These are phyloP conservation scores for Phaonia tiefii DNA, from an alignment of 2,888 invertebrate species.

Conservation along the genomic window DNA sequence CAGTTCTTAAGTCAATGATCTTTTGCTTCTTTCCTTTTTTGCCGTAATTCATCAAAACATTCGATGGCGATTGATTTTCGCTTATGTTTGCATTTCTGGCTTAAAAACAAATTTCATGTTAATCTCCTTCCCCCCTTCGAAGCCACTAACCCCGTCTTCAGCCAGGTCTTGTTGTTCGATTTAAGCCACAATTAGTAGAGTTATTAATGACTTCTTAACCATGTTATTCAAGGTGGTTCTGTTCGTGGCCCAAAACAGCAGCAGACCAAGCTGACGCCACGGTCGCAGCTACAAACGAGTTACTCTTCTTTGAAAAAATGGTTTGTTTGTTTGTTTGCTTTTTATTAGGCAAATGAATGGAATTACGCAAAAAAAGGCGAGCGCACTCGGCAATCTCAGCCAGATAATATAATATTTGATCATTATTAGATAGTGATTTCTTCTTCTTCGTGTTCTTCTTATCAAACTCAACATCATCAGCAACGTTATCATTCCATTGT, in stretches of 20 bases:
- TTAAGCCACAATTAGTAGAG: slow-evolving; percentile 46
- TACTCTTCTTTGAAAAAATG: slow-evolving; percentile 17
- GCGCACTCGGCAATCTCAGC: not conserved
- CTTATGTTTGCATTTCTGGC: not conserved
- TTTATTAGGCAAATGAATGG: slow-evolving; percentile 39
- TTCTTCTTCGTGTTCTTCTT: no score
- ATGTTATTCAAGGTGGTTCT: slow-evolving; percentile 35
- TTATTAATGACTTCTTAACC: slow-evolving; percentile 51
- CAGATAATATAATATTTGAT: slow-evolving; percentile 11
- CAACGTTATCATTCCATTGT: slow-evolving; percentile 10
- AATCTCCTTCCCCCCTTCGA: no score
- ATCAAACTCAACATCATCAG: slow-evolving; percentile 27
- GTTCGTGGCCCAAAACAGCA: slow-evolving; percentile 25
- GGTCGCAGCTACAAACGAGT: slow-evolving; percentile 38
- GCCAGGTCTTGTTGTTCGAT: not conserved
- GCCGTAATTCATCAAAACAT: not conserved
- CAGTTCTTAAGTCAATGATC: slow-evolving; percentile 21
- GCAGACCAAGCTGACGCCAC: slow-evolving; percentile 19
- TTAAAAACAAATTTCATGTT: no score
- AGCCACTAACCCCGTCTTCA: no score
- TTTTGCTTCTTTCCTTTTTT: not conserved
- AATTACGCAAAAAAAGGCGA: slow-evolving; percentile 32
- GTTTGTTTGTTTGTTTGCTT: slow-evolving; percentile 34
- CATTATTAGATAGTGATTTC: not conserved
- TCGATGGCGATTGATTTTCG: slow-evolving; percentile 17